These are phyloP conservation scores for Agonopterix subpropinquella DNA, from an alignment of 2,888 invertebrate species.

Conservation along the genomic window DNA sequence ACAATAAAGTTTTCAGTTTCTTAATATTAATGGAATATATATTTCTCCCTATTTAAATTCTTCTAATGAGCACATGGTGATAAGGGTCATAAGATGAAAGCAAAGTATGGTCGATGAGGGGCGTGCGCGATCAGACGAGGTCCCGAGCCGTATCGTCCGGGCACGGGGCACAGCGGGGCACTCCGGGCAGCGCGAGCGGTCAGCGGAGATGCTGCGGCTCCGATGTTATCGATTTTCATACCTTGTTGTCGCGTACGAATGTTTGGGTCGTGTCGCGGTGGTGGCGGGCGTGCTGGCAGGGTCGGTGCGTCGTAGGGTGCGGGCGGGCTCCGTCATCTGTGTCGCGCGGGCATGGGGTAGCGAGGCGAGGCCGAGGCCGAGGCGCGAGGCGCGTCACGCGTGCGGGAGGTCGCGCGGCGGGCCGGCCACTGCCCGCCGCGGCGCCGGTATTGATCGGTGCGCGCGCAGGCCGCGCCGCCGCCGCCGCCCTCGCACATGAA, in stretches of 20 bases:
- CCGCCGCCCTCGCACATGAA: constrained; percentile 60
- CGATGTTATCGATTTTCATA: constrained; percentile 54
- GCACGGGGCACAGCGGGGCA: not conserved
- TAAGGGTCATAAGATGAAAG: not conserved
- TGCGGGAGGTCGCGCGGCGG: constrained; percentile 56
- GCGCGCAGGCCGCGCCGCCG: constrained; percentile 63
- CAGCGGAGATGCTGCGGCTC: constrained; percentile 36
- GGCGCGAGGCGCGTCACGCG: constrained; percentile 35
- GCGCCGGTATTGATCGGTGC: constrained; percentile 52
- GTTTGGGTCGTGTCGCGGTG: too few relatives aligned
- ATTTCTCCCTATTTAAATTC: not conserved
- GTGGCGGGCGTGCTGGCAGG: constrained; percentile 43
- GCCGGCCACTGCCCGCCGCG: constrained; percentile 60
- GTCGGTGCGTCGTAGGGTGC: constrained; percentile 44
- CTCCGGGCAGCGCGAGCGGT: constrained; percentile 5
- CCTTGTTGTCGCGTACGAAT: constrained; percentile 49
- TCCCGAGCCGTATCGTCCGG: not conserved
- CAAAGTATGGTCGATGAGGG: not conserved
- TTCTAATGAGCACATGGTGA: not conserved
- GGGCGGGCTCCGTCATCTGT: constrained; percentile 72
- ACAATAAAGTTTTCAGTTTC: too few relatives aligned
- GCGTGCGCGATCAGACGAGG: not conserved
- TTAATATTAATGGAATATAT: too few relatives aligned
- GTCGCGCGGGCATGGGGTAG: constrained; percentile 65
- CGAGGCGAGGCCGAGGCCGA: constrained; percentile 35